Conservation (phyloP, 1,140 invertebrate species). For the Pomphorhynchus laevis region DNA sequence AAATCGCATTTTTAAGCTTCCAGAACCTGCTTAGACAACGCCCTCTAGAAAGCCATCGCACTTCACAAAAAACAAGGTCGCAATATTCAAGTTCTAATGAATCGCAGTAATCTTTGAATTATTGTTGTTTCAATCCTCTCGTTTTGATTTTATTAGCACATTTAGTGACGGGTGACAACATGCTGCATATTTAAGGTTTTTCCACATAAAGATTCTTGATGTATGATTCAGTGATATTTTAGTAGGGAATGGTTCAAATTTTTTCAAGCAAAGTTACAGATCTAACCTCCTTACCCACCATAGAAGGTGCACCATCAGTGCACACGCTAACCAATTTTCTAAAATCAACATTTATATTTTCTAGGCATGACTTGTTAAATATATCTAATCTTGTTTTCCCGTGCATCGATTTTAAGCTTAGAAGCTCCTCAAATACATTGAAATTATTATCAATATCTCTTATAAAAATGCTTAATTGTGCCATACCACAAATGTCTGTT, state of each 20-base stretch:
- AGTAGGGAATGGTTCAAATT: conserved; percentile 8
- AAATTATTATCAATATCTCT: conserved; percentile 14
- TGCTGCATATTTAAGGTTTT: conserved; percentile 13
- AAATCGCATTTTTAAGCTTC: too few species aligned
- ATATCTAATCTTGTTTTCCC: conserved; percentile 14
- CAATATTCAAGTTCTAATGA: conserved; percentile 14
- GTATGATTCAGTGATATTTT: conserved; percentile 15
- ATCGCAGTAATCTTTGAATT: conserved; percentile 15
- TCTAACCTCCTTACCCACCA: conserved; percentile 15
- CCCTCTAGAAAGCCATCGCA: too few species aligned
- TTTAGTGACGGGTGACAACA: conserved; percentile 13
- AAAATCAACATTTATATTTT: conserved; percentile 11
- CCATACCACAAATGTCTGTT: conserved; percentile 15
- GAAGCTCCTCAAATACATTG: conserved; percentile 13
- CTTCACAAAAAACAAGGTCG: too few species aligned
- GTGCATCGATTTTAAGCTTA: conserved; percentile 12
- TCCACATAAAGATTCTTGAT: conserved; percentile 14
- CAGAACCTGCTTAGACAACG: too few species aligned
- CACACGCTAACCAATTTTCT: conserved; percentile 13
- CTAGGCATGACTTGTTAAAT: conserved; percentile 10
- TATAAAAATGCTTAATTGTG: conserved; percentile 15
- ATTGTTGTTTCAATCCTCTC: conserved; percentile 14
- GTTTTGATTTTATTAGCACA: conserved; percentile 16
- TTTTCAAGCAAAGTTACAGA: conserved; percentile 12
- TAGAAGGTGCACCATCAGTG: too few species aligned